Evolutionary conservation across 2,113 vertebrate species (phyloP).

Genomic region (Erpornis zantholeuca): DNA sequence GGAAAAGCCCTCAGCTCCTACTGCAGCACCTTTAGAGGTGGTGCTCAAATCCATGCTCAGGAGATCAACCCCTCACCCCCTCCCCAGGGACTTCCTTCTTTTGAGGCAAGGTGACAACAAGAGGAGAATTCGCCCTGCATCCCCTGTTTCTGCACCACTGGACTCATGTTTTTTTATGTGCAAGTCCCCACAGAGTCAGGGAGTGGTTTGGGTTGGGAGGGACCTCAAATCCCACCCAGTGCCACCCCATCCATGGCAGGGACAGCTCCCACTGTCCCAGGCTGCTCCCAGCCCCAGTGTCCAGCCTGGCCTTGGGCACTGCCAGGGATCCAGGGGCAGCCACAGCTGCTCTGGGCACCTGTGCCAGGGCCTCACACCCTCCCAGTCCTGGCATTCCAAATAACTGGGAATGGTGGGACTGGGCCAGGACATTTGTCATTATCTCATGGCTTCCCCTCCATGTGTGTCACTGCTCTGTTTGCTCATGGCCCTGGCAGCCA

Average conservation of each 20-base stretch:
- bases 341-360: background rate
- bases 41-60: background rate
- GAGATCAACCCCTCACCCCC: background rate
- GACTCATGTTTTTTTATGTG: background rate
- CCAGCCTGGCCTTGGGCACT: background rate
- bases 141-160: background rate
- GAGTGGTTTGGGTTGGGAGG: background rate
- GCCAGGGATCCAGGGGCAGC: background rate
- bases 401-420: background rate
- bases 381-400: background rate
- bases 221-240: rapidly evolving
- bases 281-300: background rate
- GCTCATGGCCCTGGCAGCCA: background rate
- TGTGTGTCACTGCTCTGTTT: background rate
- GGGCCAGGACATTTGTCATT: background rate
- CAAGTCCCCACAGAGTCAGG: background rate
- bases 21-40: background rate
- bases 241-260: background rate
- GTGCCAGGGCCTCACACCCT: background rate
- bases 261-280: background rate
- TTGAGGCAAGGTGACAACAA: background rate
- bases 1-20: background rate
- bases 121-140: background rate
- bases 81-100: no score
- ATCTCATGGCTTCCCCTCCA: background rate